These are phyloP conservation scores for Sterrhoptilus dennistouni DNA, from an alignment of 2,113 vertebrate species.

Conservation along the genomic window DNA sequence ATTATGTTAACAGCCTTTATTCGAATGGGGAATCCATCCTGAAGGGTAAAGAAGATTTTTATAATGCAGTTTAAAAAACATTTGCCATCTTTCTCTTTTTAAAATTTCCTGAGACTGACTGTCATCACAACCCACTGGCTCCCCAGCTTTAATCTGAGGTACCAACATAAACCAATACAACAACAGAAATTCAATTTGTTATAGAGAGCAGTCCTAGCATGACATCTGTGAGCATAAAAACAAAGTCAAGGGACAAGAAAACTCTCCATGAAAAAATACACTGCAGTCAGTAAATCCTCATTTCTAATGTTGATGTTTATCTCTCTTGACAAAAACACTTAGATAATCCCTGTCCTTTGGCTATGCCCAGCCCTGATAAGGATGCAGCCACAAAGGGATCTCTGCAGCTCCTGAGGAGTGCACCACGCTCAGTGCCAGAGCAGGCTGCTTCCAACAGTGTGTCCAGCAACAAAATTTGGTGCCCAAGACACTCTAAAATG, in stretches of 20 bases:
- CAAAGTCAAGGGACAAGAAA: background rate
- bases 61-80: background rate
- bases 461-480: background rate
- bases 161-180: background rate
- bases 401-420: background rate
- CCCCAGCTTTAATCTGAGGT: background rate
- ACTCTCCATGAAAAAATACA: background rate
- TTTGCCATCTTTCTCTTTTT: background rate
- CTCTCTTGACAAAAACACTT: background rate
- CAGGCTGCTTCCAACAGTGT: background rate
- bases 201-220: background rate
- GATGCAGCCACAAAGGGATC: background rate
- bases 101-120: background rate
- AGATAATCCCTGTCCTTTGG: background rate
- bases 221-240: background rate
- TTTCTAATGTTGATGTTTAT: background rate
- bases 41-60: constrained; percentile 7
- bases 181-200: background rate
- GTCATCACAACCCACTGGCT: background rate
- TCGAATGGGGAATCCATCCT: constrained; percentile 98
- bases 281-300: background rate
- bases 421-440: background rate
- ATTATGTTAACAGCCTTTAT: constrained; percentile 98
- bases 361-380: background rate
- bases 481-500: background rate